Evolutionary conservation across 2,113 vertebrate species (phyloP).

Genomic region (Chamaetylas fuelleborni): DNA sequence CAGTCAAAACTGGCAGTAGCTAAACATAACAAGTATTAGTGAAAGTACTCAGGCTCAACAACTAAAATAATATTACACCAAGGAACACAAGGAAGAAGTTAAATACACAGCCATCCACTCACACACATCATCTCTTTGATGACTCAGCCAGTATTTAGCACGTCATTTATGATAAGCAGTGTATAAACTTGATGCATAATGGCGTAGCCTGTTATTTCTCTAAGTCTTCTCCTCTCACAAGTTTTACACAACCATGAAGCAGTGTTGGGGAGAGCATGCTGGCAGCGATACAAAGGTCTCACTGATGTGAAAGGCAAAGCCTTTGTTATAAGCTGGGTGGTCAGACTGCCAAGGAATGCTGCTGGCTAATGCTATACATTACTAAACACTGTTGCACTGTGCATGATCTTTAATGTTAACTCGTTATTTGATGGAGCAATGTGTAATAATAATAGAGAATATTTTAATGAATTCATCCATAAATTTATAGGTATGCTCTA

Average conservation of each 20-base stretch:
- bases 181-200: neutral
- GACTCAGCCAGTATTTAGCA: neutral
- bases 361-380: conserved; percentile 3
- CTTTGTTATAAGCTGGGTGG: conserved; percentile 29
- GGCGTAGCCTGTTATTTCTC: conserved; percentile 3
- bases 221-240: conserved; percentile 30
- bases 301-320: conserved; percentile 56
- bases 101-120: neutral
- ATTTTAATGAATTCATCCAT: neutral
- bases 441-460: neutral
- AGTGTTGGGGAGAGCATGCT: conserved; percentile 36
- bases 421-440: neutral
- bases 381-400: neutral
- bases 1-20: neutral
- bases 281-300: conserved; percentile 59
- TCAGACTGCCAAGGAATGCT: conserved; percentile 50
- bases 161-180: neutral
- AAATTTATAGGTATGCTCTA: neutral
- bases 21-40: neutral
- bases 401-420: neutral
- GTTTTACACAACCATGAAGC: conserved; percentile 39
- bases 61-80: conserved; percentile 9
- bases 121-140: neutral
- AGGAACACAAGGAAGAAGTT: conserved; percentile 1
- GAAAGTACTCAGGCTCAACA: neutral